Conservation (phyloP, 2,113 vertebrate genomes). For the Cepphus grylle region DNA sequence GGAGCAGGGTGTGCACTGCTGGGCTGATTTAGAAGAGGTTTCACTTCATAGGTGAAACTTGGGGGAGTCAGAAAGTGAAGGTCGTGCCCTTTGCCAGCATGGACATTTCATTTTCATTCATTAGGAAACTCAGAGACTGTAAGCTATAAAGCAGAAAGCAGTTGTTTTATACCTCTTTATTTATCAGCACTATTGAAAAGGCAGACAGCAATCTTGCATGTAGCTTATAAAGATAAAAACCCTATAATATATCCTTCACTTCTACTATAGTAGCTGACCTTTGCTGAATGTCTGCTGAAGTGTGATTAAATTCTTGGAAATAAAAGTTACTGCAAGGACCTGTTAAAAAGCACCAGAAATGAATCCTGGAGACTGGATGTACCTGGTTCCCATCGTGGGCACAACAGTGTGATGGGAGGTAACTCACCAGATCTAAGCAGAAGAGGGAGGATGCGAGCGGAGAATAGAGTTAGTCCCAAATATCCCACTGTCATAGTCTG, state of each 20-base stretch:
- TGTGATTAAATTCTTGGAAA: constrained; percentile 7
- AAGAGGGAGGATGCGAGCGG: neutral
- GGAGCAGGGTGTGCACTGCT: neutral
- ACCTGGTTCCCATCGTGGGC: neutral
- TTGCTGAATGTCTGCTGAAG: neutral
- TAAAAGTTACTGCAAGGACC: neutral
- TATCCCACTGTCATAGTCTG: neutral
- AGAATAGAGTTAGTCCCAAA: neutral
- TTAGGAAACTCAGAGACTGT: neutral
- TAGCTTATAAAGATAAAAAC: neutral
- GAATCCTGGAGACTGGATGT: neutral
- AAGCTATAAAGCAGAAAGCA: neutral
- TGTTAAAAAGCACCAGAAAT: neutral
- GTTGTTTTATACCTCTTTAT: neutral
- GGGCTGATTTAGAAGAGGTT: neutral
- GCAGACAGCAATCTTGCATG: neutral
- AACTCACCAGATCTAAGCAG: neutral
- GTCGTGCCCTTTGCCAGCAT: neutral
- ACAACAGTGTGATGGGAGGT: neutral
- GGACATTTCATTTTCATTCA: neutral
- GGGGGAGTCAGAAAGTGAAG: neutral
- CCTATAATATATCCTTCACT: neutral
- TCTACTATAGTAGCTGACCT: neutral
- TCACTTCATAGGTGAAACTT: neutral
- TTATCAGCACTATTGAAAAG: neutral